Percentiles rank a stretch among this genome's conserved stretches.
phyloP scores from a whole-genome alignment of 2,888 invertebrate species.

The Lithophane semibrunnea region DNA sequence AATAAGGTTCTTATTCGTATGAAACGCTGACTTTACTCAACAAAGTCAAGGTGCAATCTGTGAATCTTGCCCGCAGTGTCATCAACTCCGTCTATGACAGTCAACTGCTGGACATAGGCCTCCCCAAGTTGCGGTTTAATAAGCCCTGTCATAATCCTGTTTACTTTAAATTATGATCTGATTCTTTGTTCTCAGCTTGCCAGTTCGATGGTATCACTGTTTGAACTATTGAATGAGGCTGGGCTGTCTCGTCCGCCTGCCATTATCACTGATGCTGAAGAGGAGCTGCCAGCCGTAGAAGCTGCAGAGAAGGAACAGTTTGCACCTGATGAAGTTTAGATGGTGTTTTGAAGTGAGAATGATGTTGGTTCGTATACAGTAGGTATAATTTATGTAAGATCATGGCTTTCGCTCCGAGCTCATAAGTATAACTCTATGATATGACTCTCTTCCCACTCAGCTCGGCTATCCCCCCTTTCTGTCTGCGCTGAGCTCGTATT shows the following conservation, averaged over 20 bases:
- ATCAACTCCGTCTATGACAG: not conserved
- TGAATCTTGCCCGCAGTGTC: not conserved
- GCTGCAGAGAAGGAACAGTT: conserved; percentile 69
- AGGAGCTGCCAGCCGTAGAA: conserved; percentile 18
- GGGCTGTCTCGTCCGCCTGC: conserved; percentile 70
- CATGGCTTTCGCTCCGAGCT: not conserved
- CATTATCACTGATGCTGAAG: conserved; percentile 52
- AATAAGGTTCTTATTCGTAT: not conserved
- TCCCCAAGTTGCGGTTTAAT: not conserved
- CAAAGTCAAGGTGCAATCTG: not conserved
- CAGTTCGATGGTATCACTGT: conserved; percentile 77
- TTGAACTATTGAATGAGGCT: conserved; percentile 75
- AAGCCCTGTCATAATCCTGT: no score
- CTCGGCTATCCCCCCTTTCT: no score
- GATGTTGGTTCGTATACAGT: not conserved
- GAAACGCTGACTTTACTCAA: not conserved
- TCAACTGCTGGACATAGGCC: not conserved
- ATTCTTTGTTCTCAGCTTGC: conserved; percentile 72
- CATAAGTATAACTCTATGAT: no score
- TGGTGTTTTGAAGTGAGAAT: not conserved
- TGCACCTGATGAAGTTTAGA: conserved; percentile 83
- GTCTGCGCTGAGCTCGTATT: not conserved
- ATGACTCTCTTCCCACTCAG: no score
- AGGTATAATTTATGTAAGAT: not conserved
- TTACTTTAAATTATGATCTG: not conserved